Evolutionary conservation across 2,113 vertebrate genomes (phyloP).

Genomic region (Syngnathus floridae): DNA sequence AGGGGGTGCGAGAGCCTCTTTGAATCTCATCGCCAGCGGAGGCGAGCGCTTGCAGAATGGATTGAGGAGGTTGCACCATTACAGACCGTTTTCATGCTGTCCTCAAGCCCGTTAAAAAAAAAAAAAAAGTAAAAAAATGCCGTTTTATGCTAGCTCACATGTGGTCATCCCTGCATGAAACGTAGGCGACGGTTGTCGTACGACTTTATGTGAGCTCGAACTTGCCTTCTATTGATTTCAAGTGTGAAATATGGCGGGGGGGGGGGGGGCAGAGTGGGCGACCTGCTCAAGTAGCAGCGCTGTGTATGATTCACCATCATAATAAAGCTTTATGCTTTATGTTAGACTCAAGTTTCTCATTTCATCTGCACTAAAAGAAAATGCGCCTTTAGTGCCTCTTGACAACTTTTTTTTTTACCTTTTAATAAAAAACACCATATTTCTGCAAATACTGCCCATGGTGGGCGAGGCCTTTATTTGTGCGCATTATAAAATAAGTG

Average conservation of each 20-base stretch:
- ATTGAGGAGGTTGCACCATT: conserved; percentile 13
- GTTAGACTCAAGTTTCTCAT: background rate
- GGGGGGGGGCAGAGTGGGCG: background rate
- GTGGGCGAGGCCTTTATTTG: too few species aligned
- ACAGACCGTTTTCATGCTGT: background rate
- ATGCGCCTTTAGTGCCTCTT: background rate
- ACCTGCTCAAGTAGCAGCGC: background rate
- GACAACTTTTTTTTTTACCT: background rate
- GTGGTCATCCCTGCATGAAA: background rate
- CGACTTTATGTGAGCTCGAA: background rate
- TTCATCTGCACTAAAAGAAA: conserved; percentile 2
- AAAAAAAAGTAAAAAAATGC: background rate
- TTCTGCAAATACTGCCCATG: background rate
- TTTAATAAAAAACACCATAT: background rate
- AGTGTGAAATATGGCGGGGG: background rate
- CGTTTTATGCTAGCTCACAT: background rate
- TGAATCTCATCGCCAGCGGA: conserved; percentile 40
- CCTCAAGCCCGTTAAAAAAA: background rate
- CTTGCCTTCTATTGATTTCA: background rate
- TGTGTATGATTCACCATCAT: conserved; percentile 4
- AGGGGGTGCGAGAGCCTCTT: conserved; percentile 52
- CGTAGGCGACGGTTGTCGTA: background rate
- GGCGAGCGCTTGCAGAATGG: conserved; percentile 42
- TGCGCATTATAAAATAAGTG: background rate
- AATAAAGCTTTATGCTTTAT: background rate